Percentiles rank a stretch among this genome's conserved stretches.
These are phyloP conservation scores for Apodemia duryi DNA, from an alignment of 2,888 invertebrate genomes.

Conservation along the genomic window DNA sequence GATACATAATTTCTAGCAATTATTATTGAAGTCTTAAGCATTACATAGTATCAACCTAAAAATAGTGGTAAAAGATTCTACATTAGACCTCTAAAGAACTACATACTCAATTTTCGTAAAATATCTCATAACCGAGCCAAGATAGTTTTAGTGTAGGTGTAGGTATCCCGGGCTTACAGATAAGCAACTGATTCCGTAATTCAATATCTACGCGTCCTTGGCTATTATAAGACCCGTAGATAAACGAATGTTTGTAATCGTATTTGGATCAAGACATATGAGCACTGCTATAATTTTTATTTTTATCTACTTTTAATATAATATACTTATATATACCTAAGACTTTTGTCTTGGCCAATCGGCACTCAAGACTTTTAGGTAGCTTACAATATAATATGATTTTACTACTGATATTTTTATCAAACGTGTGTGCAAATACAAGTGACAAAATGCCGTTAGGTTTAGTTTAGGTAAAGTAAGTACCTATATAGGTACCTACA, in stretches of 20 bases:
- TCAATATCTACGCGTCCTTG: neutral
- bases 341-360: neutral
- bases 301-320: no score
- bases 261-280: neutral
- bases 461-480: no score
- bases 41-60: neutral
- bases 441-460: neutral
- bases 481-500: no score
- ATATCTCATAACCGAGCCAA: no score
- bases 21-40: no score
- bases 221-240: neutral
- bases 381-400: no score
- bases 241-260: neutral
- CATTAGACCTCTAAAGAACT: neutral
- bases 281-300: neutral
- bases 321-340: no score
- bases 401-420: neutral
- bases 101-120: neutral
- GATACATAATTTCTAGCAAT: no score
- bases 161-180: neutral
- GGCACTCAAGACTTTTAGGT: neutral
- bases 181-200: neutral
- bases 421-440: neutral
- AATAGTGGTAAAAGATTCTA: neutral
- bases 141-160: neutral